Evolutionary conservation across 2,888 invertebrate genomes (phyloP), one percentile per base, ranked within the genome.

Genomic region (Coecobrya sp.): DNA sequence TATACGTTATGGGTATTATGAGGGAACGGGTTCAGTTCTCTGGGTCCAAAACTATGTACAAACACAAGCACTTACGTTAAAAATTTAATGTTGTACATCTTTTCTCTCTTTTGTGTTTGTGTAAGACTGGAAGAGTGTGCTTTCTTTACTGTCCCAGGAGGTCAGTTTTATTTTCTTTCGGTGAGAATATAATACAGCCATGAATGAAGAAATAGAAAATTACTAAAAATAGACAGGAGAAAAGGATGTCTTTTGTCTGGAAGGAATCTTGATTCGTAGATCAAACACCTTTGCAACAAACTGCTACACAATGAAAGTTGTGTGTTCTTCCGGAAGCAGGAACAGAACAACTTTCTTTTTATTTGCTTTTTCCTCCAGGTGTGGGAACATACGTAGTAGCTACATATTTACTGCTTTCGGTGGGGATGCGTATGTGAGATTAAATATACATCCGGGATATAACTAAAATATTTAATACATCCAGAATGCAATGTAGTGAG

Each of bases 111-210:
- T 73, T 36, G 10, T 42, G 27, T 68, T 11, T 68, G 13, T n/a
- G n/a, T 68, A 16, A 13, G 5, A 8, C 27, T 65, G 25, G 22
- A 11, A 49, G 36, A 76, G 10, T 22, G 76, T 16, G 25, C 59
- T 42, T 62, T 36, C 59, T 19, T 52, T 59, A 27, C 42, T 68
- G 22, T 87, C 87, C 87, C 76, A 79, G 25, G 87, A 79, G 87
- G 76, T 87, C 73, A 86, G 86, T 86, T 86, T 86, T 86, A 73
- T 73, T 85, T 86, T 55, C 49, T 65, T 85, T 73, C 52, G 73
- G 73, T 55, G 55, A 86, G 62, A 52, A 86, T 86, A 86, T 86
- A 73, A 73, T 55, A 55, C 55, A 27, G 25, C n/a, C 45, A 59
- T 76, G 87, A 87, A 87, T 62, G 87, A 76, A 62, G 45, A 87